phyloP scores from a whole-genome alignment of 1,140 invertebrate genomes.

The Zaprionus tsacasi region DNA sequence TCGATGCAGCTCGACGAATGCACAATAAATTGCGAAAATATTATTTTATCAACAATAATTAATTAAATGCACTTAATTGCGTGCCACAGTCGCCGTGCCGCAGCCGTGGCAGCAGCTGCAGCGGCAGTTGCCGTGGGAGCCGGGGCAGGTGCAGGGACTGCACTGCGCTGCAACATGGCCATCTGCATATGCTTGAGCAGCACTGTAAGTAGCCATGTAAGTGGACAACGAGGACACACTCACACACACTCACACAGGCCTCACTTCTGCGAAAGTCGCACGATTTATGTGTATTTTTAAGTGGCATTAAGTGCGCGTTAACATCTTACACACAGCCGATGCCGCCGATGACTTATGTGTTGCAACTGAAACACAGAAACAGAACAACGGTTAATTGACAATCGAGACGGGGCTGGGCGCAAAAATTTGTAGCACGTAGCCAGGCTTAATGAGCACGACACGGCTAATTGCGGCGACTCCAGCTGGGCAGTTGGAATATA shows the following conservation, averaged over 20 bases:
- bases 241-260: background rate
- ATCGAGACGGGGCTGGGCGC: constrained; percentile 30
- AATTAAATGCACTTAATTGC: constrained; percentile 83
- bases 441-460: constrained; percentile 55
- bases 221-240: constrained; percentile 54
- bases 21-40: constrained; percentile 83
- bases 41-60: constrained; percentile 83
- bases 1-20: constrained; percentile 43
- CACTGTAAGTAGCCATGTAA: constrained; percentile 78
- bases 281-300: constrained; percentile 82
- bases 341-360: constrained; percentile 70
- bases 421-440: constrained; percentile 46
- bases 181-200: constrained; percentile 79
- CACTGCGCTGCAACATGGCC: constrained; percentile 56
- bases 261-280: constrained; percentile 27
- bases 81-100: constrained; percentile 66
- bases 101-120: constrained; percentile 49
- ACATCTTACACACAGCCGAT: constrained; percentile 73
- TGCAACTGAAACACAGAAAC: constrained; percentile 34
- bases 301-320: constrained; percentile 82
- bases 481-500: background rate
- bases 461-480: constrained; percentile 55
- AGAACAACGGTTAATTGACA: constrained; percentile 73
- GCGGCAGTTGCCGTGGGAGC: background rate
- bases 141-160: background rate